Base-by-base conservation (phyloP, 2,888 invertebrate genomes). In the Cantharis lateralis region DNA sequence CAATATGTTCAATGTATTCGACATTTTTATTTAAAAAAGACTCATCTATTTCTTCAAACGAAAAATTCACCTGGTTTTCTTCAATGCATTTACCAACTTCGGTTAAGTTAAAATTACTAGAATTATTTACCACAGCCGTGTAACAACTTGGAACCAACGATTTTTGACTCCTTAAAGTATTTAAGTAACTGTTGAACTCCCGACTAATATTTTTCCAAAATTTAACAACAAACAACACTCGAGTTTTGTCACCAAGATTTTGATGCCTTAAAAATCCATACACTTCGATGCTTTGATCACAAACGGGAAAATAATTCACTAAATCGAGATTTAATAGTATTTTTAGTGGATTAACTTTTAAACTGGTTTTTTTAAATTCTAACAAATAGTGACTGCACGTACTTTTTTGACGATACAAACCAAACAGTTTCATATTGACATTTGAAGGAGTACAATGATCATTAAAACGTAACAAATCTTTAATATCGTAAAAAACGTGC, bases 1-100 rank as follows among this genome's bases (percentile, higher is more conserved):
- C 71, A 20, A 73, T 11, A 16, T 63, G 11, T 74, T 79, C 79
- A 48, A 77, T 48, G 7, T 68, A 72, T 70, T 79, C 79, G n/a
- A 75, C 10, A 64, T 73, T 74, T 16, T 28, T 71, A 61, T 28
- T 61, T 26, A 78, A 70, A 15, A 9, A 70, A 69, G 62, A 32
- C 26, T 76, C 76, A 16, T 72, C 68, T 9, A 75, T 28, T 70
- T 75, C 78, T 24, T 72, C 69, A 64, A 78, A 68, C 10, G 26
- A 32, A 28, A 62, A 69, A 62, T 62, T n/a, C 9, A 69, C 26
- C 32, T 3, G 7, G 24, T 10, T 71, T 13, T 63, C 28, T 15
- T 69, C 62, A 3, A 48, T 64, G 15, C 48, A 24, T n/a, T 28
- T 10, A 15, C 11, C 20, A 68, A 15, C 16, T 74, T 66, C 26